Evolutionary conservation across 1,140 invertebrate genomes (phyloP).

Genomic region (Spodoptera litura): DNA sequence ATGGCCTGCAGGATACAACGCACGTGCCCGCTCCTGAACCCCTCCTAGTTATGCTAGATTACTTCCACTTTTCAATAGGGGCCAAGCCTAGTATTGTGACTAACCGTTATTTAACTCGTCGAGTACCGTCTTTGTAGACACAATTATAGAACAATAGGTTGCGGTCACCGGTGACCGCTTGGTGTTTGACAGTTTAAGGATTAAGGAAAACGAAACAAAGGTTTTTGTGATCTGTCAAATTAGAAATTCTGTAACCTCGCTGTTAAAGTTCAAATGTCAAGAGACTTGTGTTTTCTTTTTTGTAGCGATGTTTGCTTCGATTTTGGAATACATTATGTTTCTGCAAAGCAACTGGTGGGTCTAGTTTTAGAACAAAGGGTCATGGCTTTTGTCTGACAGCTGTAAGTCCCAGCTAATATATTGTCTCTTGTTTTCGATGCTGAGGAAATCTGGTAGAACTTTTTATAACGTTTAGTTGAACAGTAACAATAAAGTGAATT

Average conservation of each 20-base stretch:
- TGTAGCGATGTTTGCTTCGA: not conserved
- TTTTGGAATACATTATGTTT: not conserved
- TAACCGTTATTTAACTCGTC: no score
- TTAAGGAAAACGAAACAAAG: no score
- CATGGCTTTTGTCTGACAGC: not conserved
- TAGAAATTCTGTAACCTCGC: not conserved
- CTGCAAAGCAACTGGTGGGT: not conserved
- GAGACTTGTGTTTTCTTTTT: not conserved
- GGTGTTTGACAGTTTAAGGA: no score
- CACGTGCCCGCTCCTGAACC: constrained; percentile 42
- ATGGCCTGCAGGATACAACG: constrained; percentile 36
- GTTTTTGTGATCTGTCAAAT: not conserved
- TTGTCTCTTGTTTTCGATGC: not conserved
- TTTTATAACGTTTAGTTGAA: no score
- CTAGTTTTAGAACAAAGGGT: constrained; percentile 5
- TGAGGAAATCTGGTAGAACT: no score
- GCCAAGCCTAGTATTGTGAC: not conserved
- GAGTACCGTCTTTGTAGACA: no score
- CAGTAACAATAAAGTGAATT: no score
- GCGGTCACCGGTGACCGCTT: no score
- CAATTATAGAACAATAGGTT: no score
- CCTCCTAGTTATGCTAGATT: constrained; percentile 22
- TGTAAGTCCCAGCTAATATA: not conserved
- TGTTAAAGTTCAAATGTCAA: not conserved
- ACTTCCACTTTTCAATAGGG: constrained; percentile 29